Base-by-base conservation (phyloP, 2,888 invertebrate genomes). In the Brachyopa scutellaris region DNA sequence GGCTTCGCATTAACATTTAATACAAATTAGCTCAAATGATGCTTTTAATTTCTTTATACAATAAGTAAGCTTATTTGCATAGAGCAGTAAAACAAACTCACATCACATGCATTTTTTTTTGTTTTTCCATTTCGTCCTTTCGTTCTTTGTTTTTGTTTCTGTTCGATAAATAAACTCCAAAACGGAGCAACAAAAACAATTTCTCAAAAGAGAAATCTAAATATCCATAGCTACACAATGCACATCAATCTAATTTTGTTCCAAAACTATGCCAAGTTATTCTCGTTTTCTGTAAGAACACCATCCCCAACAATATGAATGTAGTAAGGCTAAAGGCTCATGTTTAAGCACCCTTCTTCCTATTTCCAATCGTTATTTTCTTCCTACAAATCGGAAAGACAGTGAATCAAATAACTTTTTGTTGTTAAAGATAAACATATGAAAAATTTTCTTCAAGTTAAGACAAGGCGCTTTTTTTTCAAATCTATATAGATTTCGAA, bases 191-290 rank as follows among this genome's bases (percentile, higher is more conserved):
- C 1, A 19, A 21, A 33, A 47, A 4, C 9, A 15, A 8, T 49
- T 51, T 8, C 5, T 33, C 6, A 3, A 15, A 47, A 23, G 36
- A 51, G 11, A 40, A 66, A 42, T 23, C 19, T 2, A 53, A 33
- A 59, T 36, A 59, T 26, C 13, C 13, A 49, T 49, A 74, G 19
- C 53, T 53, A 38, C 29, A 53, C 29, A 36, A 45, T 53, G 29
- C 53, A 67, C 23, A 76, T 61, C 53, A 69, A 76, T 69, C 69
- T 61, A 76, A 76, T 69, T 61, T 62, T 23, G 61, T 62, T 69
- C 17, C 36, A 59, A 69, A 77, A 69, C 69, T 77, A 69, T 77
- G 76, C 69, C 76, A 77, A 62, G 76, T 61, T 77, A 77, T 77
- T 77, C 69, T 69, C 47, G 61, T 69, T 61, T 55, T 61, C 42